Conservation (phyloP, 2,888 invertebrate species). For the Clitarchus hookeri region DNA sequence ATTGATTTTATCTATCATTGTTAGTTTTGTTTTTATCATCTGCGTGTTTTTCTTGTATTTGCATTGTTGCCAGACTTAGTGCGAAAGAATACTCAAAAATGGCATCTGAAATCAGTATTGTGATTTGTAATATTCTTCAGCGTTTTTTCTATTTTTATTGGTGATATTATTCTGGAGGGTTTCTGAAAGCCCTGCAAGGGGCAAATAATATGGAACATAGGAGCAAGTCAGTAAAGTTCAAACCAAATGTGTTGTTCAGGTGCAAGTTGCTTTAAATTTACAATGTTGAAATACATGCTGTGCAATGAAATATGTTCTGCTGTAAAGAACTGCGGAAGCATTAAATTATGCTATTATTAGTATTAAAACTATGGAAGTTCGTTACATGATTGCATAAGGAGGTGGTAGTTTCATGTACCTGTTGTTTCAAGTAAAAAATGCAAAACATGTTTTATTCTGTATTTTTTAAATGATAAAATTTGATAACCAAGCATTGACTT, state of each 20-base stretch:
- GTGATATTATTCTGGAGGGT: neutral
- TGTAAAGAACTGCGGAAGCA: neutral
- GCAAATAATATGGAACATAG: neutral
- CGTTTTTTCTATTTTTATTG: neutral
- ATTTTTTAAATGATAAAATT: neutral
- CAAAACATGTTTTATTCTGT: neutral
- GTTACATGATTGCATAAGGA: neutral
- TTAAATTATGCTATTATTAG: neutral
- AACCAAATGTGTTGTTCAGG: neutral
- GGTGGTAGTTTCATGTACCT: neutral
- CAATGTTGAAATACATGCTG: neutral
- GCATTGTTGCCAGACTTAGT: neutral
- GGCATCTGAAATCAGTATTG: neutral
- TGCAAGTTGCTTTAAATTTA: neutral
- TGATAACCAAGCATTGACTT: neutral
- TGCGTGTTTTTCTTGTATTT: neutral
- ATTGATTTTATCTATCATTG: neutral
- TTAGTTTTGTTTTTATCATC: neutral
- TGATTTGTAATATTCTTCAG: neutral
- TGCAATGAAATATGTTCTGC: neutral
- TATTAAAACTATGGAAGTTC: neutral
- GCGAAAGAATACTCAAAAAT: neutral
- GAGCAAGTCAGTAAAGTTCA: neutral
- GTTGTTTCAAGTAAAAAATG: slow-evolving; percentile 6
- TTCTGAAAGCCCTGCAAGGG: neutral